Percentiles rank a stretch among this genome's conserved stretches.
phyloP scores from a whole-genome alignment of 2,113 vertebrate genomes.

The Phrynosoma blainvillii region DNA sequence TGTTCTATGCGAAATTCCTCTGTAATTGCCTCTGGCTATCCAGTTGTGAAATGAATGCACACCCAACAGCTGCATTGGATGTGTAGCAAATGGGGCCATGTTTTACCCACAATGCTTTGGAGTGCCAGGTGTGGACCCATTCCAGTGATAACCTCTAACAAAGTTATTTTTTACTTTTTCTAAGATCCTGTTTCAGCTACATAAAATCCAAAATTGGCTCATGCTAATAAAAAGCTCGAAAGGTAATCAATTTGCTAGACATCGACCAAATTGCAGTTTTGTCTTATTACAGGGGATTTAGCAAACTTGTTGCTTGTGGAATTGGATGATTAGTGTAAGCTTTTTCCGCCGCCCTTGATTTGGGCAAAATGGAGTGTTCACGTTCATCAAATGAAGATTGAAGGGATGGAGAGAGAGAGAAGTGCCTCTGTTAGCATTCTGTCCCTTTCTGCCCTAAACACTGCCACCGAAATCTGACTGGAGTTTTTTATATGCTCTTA shows the following conservation, averaged over 20 bases:
- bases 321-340: constrained; percentile 7
- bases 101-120: no score
- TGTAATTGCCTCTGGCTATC: no score
- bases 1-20: no score
- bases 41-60: no score
- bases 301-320: constrained; percentile 26
- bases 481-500: constrained; percentile 33
- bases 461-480: constrained; percentile 52
- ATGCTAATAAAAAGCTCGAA: not conserved
- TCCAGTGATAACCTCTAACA: no score
- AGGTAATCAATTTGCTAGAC: not conserved
- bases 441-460: constrained; percentile 35
- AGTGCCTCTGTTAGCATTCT: constrained; percentile 40
- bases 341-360: not conserved
- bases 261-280: not conserved
- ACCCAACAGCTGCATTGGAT: no score
- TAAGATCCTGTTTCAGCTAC: no score
- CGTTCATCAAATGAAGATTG: not conserved
- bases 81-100: no score
- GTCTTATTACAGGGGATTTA: not conserved
- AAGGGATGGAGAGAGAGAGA: not conserved
- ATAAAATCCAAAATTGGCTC: not conserved
- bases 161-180: no score
- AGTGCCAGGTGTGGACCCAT: no score
- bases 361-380: constrained; percentile 1